Evolutionary conservation across 1,140 invertebrate species (phyloP).

Genomic region (Drosophila parvula): DNA sequence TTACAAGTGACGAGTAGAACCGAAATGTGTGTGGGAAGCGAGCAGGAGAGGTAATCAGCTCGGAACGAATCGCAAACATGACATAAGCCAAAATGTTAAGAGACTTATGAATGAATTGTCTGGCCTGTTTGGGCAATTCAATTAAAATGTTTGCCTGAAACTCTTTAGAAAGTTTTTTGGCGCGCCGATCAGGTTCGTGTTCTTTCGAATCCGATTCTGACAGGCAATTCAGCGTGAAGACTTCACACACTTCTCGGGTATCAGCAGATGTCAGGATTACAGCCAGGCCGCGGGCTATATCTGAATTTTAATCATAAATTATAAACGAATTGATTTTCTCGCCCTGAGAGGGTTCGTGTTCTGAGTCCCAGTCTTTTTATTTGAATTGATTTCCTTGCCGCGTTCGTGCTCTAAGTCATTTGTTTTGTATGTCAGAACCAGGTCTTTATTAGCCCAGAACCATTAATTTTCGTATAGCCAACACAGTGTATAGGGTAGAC

Average conservation of each 20-base stretch:
- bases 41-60: slow-evolving; percentile 49
- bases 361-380: slow-evolving; percentile 11
- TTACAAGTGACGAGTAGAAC: slow-evolving; percentile 51
- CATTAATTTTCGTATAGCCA: slow-evolving; percentile 17
- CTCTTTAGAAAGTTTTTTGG: slow-evolving; percentile 51
- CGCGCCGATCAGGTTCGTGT: slow-evolving; percentile 28
- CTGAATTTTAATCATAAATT: background rate
- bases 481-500: background rate
- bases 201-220: slow-evolving; percentile 28
- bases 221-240: slow-evolving; percentile 32
- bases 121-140: slow-evolving; percentile 38
- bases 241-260: slow-evolving; percentile 46
- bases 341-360: slow-evolving; percentile 25
- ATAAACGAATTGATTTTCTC: background rate
- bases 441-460: slow-evolving; percentile 34
- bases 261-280: slow-evolving; percentile 36
- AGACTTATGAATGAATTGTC: slow-evolving; percentile 52
- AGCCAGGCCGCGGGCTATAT: background rate
- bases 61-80: slow-evolving; percentile 56
- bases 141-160: slow-evolving; percentile 54
- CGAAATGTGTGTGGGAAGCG: slow-evolving; percentile 43
- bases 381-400: slow-evolving; percentile 16
- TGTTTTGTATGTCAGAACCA: slow-evolving; percentile 21
- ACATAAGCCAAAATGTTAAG: slow-evolving; percentile 72
- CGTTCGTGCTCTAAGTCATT: slow-evolving; percentile 54